Conservation (phyloP, 1,140 invertebrate genomes). For the Papilio dardanus region DNA sequence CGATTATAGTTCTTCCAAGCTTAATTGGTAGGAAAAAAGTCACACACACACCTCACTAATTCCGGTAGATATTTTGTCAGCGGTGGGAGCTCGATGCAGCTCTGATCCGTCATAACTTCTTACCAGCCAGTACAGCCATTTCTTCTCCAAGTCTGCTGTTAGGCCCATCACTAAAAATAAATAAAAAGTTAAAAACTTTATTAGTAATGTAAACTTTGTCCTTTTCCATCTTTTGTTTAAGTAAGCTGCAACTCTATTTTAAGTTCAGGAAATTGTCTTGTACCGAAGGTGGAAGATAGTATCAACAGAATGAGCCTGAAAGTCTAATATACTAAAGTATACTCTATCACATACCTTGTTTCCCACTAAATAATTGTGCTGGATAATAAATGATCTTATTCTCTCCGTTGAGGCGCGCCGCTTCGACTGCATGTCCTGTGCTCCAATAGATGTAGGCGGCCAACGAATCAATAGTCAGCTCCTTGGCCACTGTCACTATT, state of each 20-base stretch:
- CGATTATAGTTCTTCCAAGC: too few species aligned
- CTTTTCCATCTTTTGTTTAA: too few species aligned
- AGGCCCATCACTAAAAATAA: conserved; percentile 88
- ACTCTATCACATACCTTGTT: conserved; percentile 83
- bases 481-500: conserved; percentile 89
- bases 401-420: conserved; percentile 90
- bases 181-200: not conserved
- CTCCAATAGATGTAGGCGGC: conserved; percentile 94
- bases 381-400: conserved; percentile 88
- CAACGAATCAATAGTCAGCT: conserved; percentile 91
- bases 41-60: conserved; percentile 59
- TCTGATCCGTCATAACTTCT: conserved; percentile 89
- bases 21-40: conserved; percentile 27
- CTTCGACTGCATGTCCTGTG: conserved; percentile 91
- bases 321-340: not conserved
- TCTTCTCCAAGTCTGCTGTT: conserved; percentile 89
- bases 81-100: conserved; percentile 86
- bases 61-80: conserved; percentile 77
- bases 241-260: too few species aligned
- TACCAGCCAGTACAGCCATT: conserved; percentile 91
- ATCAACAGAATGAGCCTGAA: too few species aligned
- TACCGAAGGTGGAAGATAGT: too few species aligned
- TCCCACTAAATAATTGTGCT: conserved; percentile 89
- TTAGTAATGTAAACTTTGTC: too few species aligned
- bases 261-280: too few species aligned